Base-by-base conservation (phyloP, 2,888 invertebrate species). In the Caenorhabditis sp. region DNA sequence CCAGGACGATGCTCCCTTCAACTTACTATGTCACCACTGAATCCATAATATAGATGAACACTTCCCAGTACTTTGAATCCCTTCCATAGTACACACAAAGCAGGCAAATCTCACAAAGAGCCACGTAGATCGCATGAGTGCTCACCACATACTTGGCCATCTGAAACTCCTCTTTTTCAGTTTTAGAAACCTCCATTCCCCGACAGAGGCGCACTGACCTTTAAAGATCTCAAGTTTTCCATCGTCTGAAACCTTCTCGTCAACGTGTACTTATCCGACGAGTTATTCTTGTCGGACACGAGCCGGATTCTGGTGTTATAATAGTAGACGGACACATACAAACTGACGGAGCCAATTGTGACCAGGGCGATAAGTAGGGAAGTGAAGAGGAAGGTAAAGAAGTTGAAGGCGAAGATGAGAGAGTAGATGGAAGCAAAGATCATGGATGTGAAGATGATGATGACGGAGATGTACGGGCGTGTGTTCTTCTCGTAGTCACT, bases 121-220 rank as follows among this genome's bases (percentile, higher is more conserved):
- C 35, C 10, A 61, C 77, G 41, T 77, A 77, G 5, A 77, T 26
- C 1, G 69, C 77, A 38, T 77, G 77, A 5, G 69, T 69, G 14
- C 69, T 61, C 8, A 77, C 54, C 8, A 69, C 77, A 41, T 68
- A 77, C 44, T 77, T 77, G 3, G 77, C 77, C 77, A 77, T 77
- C 77, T 77, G 69, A 24, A 68, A 58, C 8, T 12, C 38, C 12
- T 31, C 7, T 16, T 31, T 16, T 58, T 10, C 26, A 31, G 31
- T 1, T 26, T 44, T 49, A 2, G 10, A 28, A 35, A n/a, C 7
- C 26, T 16, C n/a, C 7, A 47, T 47, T 22, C 3, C 16, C 12
- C 31, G 31, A 6, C 31, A 4, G 5, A 38, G 12, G 31, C 7
- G 7, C 41, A 70, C 59, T 58, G 10, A 77, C 77, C 51, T 28